Base-by-base conservation (phyloP, 2,113 vertebrate species). In the Saccopteryx leptura region DNA sequence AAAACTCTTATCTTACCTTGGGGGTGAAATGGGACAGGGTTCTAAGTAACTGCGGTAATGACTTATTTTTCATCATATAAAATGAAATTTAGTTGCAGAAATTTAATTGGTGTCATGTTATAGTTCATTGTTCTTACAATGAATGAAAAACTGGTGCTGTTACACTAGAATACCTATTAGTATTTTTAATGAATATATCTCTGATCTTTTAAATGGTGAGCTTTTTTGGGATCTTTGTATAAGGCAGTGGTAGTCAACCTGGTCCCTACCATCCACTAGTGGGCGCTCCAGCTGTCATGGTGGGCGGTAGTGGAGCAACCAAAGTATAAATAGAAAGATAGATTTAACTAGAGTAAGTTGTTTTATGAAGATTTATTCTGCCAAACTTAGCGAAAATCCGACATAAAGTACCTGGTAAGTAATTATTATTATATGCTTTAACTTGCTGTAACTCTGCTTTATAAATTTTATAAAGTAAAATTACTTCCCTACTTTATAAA, bases 1-100 rank as follows among this genome's bases (percentile, higher is more conserved):
- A 98, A 96, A 78, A 69, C 21, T 80, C 79, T n/a, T 54, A 6
- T 21, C 48, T 95, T 65, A 48, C 2, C 9, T 60, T 65, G 21
- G 13, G 39, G 54, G 2, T 91, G 21, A 39, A 65, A 52, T 0
- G 0, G 48, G 21, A 9, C 15, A 50, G 84, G 46, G 18, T 63
- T 95, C 56, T 88, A 3, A 63, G 19, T 80, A 26, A 56, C 24
- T 31, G 19, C 39, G 39, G 66, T 2, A 76, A 33, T 17, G 10
- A 26, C 39, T 21, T 93, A 24, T 24, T 88, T 61, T 76, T 72
- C 80, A 12, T 78, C 52, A 31, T 26, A 26, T n/a, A 60, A 75
- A 52, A 10, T 69, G 33, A 17, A n/a, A 56, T 68, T 84, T 82
- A 86, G 14, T 92, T 88, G 46, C 18, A 23, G 12, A 39, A 39